These are phyloP conservation scores for Rhagologus leucostigma DNA, from an alignment of 2,113 vertebrate species.

Conservation along the genomic window DNA sequence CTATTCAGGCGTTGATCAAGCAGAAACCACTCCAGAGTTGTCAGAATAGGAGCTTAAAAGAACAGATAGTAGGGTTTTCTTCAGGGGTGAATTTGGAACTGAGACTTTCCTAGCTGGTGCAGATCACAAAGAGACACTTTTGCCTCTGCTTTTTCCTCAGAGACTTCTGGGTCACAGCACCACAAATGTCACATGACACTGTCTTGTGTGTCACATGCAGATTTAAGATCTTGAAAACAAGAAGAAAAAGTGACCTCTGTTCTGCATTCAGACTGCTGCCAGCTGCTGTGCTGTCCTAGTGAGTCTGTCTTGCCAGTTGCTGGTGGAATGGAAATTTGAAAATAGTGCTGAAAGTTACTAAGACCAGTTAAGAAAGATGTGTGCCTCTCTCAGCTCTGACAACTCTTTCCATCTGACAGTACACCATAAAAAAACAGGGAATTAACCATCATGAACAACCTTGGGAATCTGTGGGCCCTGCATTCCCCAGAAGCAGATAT, in stretches of 20 bases:
- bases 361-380: neutral
- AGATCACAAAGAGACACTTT: neutral
- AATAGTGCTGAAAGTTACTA: neutral
- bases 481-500: neutral
- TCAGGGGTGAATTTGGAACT: neutral
- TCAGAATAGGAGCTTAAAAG: neutral
- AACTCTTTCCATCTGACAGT: neutral
- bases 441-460: neutral
- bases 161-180: neutral
- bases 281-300: neutral
- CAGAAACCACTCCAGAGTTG: neutral
- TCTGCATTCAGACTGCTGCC: neutral
- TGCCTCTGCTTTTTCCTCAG: neutral
- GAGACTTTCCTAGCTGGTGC: neutral
- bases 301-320: neutral
- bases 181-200: neutral
- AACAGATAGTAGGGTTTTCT: neutral
- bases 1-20: neutral
- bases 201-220: neutral
- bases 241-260: neutral
- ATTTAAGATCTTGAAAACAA: neutral
- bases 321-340: neutral
- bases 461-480: neutral
- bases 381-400: neutral
- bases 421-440: neutral